These are phyloP conservation scores for Spilogale gracilis DNA, from an alignment of 2,113 vertebrate species.

Conservation along the genomic window DNA sequence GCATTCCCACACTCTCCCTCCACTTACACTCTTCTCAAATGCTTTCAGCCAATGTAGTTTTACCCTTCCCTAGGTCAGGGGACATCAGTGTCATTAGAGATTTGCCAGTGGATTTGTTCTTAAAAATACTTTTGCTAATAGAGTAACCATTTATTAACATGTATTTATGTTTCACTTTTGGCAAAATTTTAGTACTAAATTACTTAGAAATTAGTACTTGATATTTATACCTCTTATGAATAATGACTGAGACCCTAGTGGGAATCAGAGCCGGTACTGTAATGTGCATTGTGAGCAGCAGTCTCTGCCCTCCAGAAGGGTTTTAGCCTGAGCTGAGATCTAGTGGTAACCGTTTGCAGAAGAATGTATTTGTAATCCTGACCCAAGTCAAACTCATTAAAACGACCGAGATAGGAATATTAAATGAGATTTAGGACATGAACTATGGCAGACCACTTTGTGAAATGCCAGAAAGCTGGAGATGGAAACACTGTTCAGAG, in stretches of 20 bases:
- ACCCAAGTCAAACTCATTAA: background rate
- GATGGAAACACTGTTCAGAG: background rate
- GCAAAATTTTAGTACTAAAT: background rate
- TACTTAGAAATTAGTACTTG: background rate
- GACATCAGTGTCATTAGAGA: background rate
- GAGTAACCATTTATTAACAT: background rate
- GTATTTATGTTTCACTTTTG: background rate
- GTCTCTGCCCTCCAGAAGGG: background rate
- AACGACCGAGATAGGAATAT: background rate
- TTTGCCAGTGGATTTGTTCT: background rate
- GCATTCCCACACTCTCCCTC: background rate
- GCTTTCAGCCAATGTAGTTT: background rate
- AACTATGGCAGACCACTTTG: background rate
- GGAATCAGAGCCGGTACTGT: background rate
- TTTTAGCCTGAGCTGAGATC: background rate
- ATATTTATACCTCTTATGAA: background rate
- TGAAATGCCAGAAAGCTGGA: background rate
- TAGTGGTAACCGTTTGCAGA: background rate
- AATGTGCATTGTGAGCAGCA: background rate
- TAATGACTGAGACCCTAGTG: background rate
- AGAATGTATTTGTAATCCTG: background rate
- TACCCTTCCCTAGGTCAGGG: background rate
- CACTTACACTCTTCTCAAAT: background rate
- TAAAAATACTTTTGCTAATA: slow-evolving; percentile 1
- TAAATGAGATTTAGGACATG: background rate